Evolutionary conservation across 2,113 vertebrate species (phyloP).

Genomic region (Castor canadensis): DNA sequence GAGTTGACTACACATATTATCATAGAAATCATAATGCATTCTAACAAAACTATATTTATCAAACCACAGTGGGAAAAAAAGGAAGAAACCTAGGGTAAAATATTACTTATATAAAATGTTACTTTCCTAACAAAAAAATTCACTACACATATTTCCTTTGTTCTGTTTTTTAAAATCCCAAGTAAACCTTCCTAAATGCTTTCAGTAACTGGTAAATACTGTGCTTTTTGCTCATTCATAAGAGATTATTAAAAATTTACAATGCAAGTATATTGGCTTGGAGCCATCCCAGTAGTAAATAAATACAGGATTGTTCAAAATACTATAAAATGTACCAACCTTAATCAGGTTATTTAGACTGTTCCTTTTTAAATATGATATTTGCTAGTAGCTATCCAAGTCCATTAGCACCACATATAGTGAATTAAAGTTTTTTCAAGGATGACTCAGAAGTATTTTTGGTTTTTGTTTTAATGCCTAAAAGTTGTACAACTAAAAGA

Average conservation of each 20-base stretch:
- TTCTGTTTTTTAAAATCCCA: conserved; percentile 42
- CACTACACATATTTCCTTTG: conserved; percentile 27
- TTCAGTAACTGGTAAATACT: conserved; percentile 28
- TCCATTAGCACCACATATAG: conserved; percentile 73
- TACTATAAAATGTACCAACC: conserved; percentile 47
- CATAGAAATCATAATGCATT: conserved; percentile 48
- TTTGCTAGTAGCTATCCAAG: conserved; percentile 72
- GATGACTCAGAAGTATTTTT: conserved; percentile 57
- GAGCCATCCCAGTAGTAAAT: conserved; percentile 51
- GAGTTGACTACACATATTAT: conserved; percentile 18
- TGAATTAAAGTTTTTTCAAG: conserved; percentile 50
- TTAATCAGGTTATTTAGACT: conserved; percentile 48
- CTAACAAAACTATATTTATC: conserved; percentile 42
- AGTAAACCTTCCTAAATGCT: conserved; percentile 46
- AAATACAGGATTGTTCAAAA: conserved; percentile 33
- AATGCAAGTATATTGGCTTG: conserved; percentile 31
- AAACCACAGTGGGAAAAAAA: conserved; percentile 31
- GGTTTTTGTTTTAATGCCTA: neutral
- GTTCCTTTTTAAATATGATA: conserved; percentile 57
- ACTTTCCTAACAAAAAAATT: conserved; percentile 39
- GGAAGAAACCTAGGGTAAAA: neutral
- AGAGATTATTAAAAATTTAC: conserved; percentile 46
- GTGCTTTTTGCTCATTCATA: conserved; percentile 29
- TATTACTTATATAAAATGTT: conserved; percentile 28
- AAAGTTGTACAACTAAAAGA: conserved; percentile 22